Evolutionary conservation across 2,888 invertebrate species (phyloP).

Genomic region (Thereva unica): DNA sequence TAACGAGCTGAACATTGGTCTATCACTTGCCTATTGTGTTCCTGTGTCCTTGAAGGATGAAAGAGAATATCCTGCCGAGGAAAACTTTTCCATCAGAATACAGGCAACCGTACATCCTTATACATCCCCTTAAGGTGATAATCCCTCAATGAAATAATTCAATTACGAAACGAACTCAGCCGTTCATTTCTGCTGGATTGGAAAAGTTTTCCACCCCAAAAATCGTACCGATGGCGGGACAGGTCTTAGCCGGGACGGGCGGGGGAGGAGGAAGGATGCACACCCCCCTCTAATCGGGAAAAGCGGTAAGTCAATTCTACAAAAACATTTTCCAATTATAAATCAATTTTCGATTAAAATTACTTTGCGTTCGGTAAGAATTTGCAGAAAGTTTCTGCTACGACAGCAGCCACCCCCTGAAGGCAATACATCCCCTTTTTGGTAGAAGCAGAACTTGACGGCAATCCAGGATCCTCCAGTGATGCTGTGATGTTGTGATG

Average conservation of each 20-base stretch:
- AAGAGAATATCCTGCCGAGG: neutral
- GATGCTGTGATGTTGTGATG: neutral
- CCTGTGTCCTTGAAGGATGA: neutral
- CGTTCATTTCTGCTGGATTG: constrained; percentile 27
- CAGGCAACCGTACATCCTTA: neutral
- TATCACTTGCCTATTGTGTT: neutral
- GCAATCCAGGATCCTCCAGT: too few relatives aligned
- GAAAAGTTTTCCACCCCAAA: constrained; percentile 20
- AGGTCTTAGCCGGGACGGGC: neutral
- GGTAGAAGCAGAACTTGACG: too few relatives aligned
- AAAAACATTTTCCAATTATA: constrained; percentile 57
- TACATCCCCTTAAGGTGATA: constrained; percentile 22
- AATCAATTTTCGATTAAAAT: constrained; percentile 60
- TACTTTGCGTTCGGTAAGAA: constrained; percentile 50
- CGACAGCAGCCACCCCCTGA: constrained; percentile 9
- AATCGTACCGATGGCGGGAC: neutral
- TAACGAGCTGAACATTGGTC: constrained; percentile 28
- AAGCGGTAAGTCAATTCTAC: constrained; percentile 37
- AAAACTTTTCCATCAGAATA: neutral
- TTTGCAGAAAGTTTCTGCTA: constrained; percentile 35
- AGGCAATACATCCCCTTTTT: too few relatives aligned
- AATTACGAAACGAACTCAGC: constrained; percentile 30
- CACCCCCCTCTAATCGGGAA: constrained; percentile 12
- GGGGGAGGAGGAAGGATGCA: neutral
- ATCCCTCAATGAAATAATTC: constrained; percentile 35